Percentiles rank a stretch among this genome's conserved stretches.
These are phyloP conservation scores for Odontocerum albicorne DNA, from an alignment of 2,888 invertebrate species.

Conservation along the genomic window DNA sequence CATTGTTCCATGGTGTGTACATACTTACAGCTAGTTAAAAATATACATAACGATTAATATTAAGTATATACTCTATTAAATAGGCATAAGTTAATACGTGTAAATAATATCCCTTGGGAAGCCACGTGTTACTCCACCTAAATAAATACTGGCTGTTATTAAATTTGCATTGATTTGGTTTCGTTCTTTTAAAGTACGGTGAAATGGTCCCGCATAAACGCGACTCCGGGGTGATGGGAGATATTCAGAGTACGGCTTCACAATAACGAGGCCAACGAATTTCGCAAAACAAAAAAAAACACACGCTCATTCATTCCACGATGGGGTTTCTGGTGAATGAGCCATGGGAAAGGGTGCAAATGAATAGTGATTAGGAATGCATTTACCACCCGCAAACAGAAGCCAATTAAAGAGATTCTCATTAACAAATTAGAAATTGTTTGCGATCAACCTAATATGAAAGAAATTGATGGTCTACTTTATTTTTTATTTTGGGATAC, in stretches of 20 bases:
- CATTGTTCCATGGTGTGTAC: no score
- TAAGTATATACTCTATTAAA: no score
- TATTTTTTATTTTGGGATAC: no score
- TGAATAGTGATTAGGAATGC: constrained; percentile 11
- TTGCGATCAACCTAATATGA: no score
- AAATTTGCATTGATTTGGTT: constrained; percentile 33
- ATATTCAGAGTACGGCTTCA: constrained; percentile 13
- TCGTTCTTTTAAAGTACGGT: constrained; percentile 20
- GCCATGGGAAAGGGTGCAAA: constrained; percentile 5
- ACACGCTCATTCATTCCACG: constrained; percentile 1
- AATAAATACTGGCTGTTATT: constrained; percentile 22
- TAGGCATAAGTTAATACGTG: no score
- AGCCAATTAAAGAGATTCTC: no score
- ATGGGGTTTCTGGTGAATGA: constrained; percentile 30
- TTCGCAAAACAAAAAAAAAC: constrained; percentile 9
- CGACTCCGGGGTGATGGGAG: neutral
- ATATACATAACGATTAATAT: no score
- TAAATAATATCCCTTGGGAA: neutral
- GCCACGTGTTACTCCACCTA: constrained; percentile 26
- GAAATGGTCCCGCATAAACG: constrained; percentile 32
- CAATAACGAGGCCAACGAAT: neutral
- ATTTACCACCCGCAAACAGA: constrained; percentile 21
- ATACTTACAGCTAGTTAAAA: no score
- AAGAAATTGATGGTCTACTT: no score
- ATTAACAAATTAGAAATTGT: no score